Base-by-base conservation (phyloP, 2,797 vertebrate species). In the Pelochelys cantorii region DNA sequence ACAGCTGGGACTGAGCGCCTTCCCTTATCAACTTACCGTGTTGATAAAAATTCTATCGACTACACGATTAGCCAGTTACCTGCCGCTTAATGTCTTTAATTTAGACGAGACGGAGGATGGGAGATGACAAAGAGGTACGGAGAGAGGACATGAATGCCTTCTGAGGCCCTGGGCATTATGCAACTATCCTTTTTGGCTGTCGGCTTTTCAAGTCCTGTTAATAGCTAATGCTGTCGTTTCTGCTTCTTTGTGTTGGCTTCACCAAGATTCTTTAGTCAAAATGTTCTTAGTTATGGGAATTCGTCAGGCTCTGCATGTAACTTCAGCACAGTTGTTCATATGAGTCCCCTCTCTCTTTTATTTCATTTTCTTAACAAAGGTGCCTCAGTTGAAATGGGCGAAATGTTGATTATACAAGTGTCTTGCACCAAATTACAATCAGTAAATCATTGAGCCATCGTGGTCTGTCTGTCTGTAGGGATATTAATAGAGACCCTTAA, bases 401-500 rank as follows among this genome's bases (percentile, higher is more conserved):
- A 91, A 84, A 77, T 8, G 12, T 88, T 86, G 34, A 93, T 93
- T 91, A 53, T 81, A 48, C 34, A 65, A 88, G 34, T 79, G 25
- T 86, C 0, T 89, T 90, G 75, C 5, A 34, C 31, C 23, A 74
- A 86, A 79, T 92, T 87, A 60, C 42, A 93, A 55, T 92, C 90
- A 91, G 71, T 2, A 0, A 37, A 54, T 95, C 77, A 79, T 91
- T 95, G 90, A 94, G 27, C 77, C 91, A 92, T 95, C 94, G 87
- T 2, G 65, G 65, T 89, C 88, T 86, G 1, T 90, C 1, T 87
- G 79, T 91, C 92, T 93, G 80, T 54, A 29, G 79, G 86, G 92
- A 27, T 48, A 48, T 95, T 91, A 57, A 34, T 29, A 83, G 87
- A 84, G 77, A 90, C 86, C 77, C 93, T 95, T 95, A 93, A 96